phyloP scores from a whole-genome alignment of 2,113 vertebrate species.

The Cheilinus undulatus region DNA sequence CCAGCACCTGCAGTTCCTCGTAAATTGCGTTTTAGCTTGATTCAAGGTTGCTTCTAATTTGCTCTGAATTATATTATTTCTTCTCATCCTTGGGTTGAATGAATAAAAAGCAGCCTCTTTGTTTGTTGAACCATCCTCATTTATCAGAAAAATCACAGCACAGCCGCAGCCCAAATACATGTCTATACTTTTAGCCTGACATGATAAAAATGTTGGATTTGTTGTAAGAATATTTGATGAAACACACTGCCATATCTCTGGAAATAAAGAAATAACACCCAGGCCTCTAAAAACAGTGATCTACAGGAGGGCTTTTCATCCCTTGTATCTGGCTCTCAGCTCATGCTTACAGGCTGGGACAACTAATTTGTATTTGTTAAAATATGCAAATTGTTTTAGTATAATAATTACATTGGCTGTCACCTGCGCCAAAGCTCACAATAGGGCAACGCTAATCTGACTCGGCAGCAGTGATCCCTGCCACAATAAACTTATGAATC shows the following conservation, averaged over 20 bases:
- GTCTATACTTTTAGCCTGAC: slow-evolving; percentile 15
- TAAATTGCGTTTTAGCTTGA: background rate
- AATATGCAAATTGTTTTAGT: slow-evolving; percentile 75
- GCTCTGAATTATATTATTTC: background rate
- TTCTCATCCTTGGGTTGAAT: background rate
- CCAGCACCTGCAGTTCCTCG: slow-evolving; percentile 6
- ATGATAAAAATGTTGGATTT: slow-evolving; percentile 8
- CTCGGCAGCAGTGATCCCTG: slow-evolving; percentile 52
- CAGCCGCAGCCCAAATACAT: slow-evolving; percentile 1
- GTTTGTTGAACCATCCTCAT: slow-evolving; percentile 25
- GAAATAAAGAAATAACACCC: background rate
- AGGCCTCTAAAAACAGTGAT: background rate
- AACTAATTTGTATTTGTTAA: slow-evolving; percentile 68
- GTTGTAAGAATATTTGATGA: slow-evolving; percentile 15
- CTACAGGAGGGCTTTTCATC: slow-evolving; percentile 45
- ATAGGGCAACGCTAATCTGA: slow-evolving; percentile 69
- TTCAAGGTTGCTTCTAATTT: background rate
- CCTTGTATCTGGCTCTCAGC: slow-evolving; percentile 21
- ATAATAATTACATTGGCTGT: slow-evolving; percentile 73
- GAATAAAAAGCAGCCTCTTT: slow-evolving; percentile 15
- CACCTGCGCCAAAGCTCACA: slow-evolving; percentile 68
- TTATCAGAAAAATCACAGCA: slow-evolving; percentile 28
- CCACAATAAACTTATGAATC: slow-evolving; percentile 63
- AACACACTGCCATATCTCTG: background rate
- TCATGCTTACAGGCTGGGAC: slow-evolving; percentile 25